Evolutionary conservation across 2,888 invertebrate species (phyloP), one percentile per base, ranked within the genome.

Genomic region (Thecocarcelia acutangulata): DNA sequence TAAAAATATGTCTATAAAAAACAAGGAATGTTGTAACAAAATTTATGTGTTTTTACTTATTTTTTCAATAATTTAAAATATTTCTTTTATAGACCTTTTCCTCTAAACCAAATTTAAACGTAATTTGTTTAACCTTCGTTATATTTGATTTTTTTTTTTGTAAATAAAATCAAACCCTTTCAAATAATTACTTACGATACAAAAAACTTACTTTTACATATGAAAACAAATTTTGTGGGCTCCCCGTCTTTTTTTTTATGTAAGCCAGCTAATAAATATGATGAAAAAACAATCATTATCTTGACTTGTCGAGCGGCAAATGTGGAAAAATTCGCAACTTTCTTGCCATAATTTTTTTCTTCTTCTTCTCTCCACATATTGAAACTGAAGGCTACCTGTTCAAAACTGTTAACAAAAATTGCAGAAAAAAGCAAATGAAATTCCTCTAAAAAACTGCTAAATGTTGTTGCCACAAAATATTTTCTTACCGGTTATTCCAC

Each of bases 401-500:
- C 69, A n/a, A 69, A 46, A 59, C 6, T 58, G 3, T 54, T 40
- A 6, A 46, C 11, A 15, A 58, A 28, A 40, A 12, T 54, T 50
- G 24, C 24, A 24, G 24, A 24, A 24, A 5, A 24, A 24, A 24
- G 17, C 33, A 48, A 69, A 69, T 52, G 15, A 69, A 77, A 70
- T 70, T 70, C 48, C 63, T 48, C 56, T 46, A 13, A 33, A 74
- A 69, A 74, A 48, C 66, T 61, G 42, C 52, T 68, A 70, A 80
- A 70, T 63, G 15, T 61, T 75, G 24, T 50, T 59, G 42, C 80
- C 66, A 61, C 72, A 81, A 81, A 50, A 76, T 54, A 56, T 61
- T 76, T 80, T 80, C 80, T 72, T 80, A 80, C 80, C 76, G 80
- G 80, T 80, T 76, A 63, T 69, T 24, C 6, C 15, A 13, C 8